phyloP scores from a whole-genome alignment of 2,888 invertebrate species.

The Psylliodes chrysocephalus region DNA sequence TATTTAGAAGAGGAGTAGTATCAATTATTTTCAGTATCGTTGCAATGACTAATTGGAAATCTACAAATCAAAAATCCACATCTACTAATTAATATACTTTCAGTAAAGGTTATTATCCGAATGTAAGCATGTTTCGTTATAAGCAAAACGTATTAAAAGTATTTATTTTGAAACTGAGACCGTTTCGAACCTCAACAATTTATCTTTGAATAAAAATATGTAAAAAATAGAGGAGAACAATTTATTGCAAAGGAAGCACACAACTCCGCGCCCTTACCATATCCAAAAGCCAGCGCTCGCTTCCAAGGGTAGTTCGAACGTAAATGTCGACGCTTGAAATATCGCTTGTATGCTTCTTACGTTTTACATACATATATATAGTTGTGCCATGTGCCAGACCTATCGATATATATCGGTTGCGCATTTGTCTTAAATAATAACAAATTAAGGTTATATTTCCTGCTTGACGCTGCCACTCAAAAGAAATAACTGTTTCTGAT shows the following conservation, averaged over 20 bases:
- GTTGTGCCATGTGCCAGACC: slow-evolving; percentile 56
- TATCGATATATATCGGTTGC: slow-evolving; percentile 58
- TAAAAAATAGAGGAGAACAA: slow-evolving; percentile 15
- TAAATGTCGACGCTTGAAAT: slow-evolving; percentile 60
- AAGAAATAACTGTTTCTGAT: slow-evolving; percentile 33
- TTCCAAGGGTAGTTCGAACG: slow-evolving; percentile 25
- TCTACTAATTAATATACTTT: too few species aligned
- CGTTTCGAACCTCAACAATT: slow-evolving; percentile 1
- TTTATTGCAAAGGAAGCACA: slow-evolving; percentile 15
- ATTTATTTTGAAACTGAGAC: not conserved
- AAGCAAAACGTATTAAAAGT: not conserved
- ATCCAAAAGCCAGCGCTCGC: slow-evolving; percentile 8
- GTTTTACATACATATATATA: slow-evolving; percentile 60
- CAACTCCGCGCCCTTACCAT: not conserved
- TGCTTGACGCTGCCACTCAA: slow-evolving; percentile 20
- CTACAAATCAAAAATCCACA: too few species aligned
- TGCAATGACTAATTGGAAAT: too few species aligned
- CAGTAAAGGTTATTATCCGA: too few species aligned
- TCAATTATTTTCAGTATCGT: too few species aligned
- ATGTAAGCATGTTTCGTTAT: too few species aligned
- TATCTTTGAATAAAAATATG: slow-evolving; percentile 10
- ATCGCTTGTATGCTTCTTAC: slow-evolving; percentile 60
- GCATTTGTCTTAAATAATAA: slow-evolving; percentile 46
- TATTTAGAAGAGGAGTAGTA: too few species aligned
- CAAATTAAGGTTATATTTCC: slow-evolving; percentile 31